Percentiles rank a stretch among this genome's conserved stretches.
These are phyloP conservation scores for Pocillopora verrucosa DNA, from an alignment of 64 coral and sea anemone species.

Conservation along the genomic window DNA sequence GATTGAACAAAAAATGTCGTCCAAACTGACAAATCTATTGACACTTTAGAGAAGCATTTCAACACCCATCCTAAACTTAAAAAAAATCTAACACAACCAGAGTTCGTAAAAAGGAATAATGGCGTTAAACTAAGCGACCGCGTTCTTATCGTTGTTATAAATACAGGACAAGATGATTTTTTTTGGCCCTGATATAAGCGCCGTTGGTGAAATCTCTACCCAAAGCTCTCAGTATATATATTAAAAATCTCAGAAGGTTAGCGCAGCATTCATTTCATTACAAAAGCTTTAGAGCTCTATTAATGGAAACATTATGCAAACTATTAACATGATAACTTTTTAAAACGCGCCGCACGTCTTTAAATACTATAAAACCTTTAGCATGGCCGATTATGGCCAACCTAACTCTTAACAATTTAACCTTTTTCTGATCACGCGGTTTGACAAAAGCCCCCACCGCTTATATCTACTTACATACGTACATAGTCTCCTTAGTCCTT, in stretches of 20 bases:
- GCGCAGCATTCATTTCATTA: neutral
- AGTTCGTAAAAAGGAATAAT: neutral
- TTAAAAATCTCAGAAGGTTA: conserved; percentile 14
- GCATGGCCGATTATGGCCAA: too few relatives aligned
- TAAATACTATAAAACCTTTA: conserved; percentile 25
- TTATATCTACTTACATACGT: neutral
- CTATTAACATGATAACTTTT: neutral
- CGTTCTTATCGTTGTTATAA: neutral
- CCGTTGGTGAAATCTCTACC: neutral
- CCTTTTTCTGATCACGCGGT: neutral
- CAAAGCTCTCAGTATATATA: neutral
- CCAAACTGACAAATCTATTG: neutral
- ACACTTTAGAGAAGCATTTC: neutral
- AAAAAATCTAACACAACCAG: neutral
- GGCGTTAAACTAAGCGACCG: neutral
- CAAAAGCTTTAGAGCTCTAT: conserved; percentile 1
- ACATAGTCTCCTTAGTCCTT: too few relatives aligned
- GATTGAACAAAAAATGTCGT: neutral
- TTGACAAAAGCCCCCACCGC: neutral
- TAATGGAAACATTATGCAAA: neutral
- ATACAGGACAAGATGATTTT: neutral
- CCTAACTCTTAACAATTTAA: neutral
- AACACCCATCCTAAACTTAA: neutral
- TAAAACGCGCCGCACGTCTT: neutral
- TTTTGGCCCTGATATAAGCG: neutral